Evolutionary conservation across 2,797 vertebrate species (phyloP).

Genomic region (Xiphorhynchus erythropygius): DNA sequence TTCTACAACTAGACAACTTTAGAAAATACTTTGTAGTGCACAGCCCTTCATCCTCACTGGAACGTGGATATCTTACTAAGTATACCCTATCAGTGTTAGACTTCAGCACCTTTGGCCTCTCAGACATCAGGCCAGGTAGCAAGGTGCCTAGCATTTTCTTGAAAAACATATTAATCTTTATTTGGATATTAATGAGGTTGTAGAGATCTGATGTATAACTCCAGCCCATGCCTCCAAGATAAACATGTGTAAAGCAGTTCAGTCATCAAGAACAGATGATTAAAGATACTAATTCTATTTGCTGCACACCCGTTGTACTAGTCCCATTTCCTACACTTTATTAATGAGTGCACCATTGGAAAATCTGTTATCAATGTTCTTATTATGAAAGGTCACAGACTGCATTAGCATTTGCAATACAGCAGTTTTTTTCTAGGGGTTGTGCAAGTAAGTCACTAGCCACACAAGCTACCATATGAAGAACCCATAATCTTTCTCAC

Average conservation of each 20-base stretch:
- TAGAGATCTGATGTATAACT: background rate
- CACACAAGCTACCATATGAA: conserved; percentile 3
- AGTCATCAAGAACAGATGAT: background rate
- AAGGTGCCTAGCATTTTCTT: background rate
- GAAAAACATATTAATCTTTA: background rate
- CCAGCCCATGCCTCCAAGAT: background rate
- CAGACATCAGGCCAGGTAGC: background rate
- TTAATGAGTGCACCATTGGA: conserved; percentile 10
- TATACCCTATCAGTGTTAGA: background rate
- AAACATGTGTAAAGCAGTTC: background rate
- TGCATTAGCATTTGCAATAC: conserved; percentile 56
- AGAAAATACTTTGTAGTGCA: background rate
- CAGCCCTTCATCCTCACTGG: background rate
- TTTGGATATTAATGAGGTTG: background rate
- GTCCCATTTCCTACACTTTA: background rate
- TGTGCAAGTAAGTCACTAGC: background rate
- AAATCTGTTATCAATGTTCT: background rate
- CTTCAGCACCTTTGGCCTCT: background rate
- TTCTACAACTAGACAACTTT: background rate
- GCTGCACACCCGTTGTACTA: background rate
- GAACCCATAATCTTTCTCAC: background rate
- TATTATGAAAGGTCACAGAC: conserved; percentile 64
- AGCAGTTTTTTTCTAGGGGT: background rate
- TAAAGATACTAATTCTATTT: background rate
- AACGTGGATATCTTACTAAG: background rate